These are phyloP conservation scores for Magallana gigas DNA, from an alignment of 1,140 invertebrate genomes.

Conservation along the genomic window DNA sequence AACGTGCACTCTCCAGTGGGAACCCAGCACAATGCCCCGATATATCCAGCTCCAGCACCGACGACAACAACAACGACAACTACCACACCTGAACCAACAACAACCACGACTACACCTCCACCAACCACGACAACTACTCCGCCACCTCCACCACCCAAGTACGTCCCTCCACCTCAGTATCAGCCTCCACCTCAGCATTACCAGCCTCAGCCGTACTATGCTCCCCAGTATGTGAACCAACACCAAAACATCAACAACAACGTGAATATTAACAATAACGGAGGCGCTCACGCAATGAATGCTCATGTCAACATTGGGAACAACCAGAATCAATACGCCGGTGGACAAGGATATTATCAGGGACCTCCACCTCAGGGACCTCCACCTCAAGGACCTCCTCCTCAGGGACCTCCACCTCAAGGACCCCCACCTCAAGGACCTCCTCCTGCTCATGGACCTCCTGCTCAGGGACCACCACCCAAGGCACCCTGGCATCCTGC, in stretches of 20 bases:
- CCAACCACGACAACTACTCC: neutral
- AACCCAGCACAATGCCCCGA: slow-evolving; percentile 23
- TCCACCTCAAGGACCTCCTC: neutral
- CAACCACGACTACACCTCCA: neutral
- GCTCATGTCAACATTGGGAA: slow-evolving; percentile 20
- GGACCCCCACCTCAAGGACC: neutral
- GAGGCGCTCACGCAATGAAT: neutral
- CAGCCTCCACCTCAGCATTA: neutral
- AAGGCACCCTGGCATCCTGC: neutral
- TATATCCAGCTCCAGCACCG: neutral
- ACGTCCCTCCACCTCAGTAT: neutral
- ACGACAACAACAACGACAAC: neutral
- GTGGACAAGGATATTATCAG: neutral
- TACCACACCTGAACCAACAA: neutral
- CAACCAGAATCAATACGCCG: slow-evolving; percentile 1
- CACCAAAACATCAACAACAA: slow-evolving; percentile 5
- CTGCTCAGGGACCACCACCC: neutral
- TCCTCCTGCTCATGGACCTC: neutral
- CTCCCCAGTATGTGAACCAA: slow-evolving; percentile 17
- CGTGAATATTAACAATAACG: slow-evolving; percentile 9
- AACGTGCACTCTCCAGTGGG: slow-evolving; percentile 19
- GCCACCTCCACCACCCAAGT: neutral
- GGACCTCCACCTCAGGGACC: neutral
- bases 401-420: neutral
- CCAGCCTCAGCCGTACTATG: neutral